phyloP scores from a whole-genome alignment of 2,113 vertebrate genomes.

The Penelope pileata region DNA sequence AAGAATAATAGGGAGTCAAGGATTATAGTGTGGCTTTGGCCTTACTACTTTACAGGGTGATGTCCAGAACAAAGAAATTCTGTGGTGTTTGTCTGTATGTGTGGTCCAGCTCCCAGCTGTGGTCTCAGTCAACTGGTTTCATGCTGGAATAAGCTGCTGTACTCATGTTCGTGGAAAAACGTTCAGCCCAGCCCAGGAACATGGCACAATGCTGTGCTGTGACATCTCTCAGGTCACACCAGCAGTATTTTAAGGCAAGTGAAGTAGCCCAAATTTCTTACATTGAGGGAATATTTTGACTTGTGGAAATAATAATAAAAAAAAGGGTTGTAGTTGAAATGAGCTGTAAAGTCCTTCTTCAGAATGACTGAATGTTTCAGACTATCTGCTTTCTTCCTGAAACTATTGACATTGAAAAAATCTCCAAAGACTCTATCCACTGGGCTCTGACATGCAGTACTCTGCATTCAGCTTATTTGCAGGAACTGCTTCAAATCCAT shows the following conservation, averaged over 20 bases:
- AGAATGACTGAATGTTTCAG: background rate
- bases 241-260: background rate
- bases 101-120: conserved; percentile 29
- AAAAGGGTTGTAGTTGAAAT: background rate
- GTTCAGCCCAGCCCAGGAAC: background rate
- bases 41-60: conserved; percentile 11
- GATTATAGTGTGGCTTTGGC: background rate
- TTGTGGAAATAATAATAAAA: conserved; percentile 11
- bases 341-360: conserved; percentile 20
- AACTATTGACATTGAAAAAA: conserved; percentile 11
- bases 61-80: background rate
- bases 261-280: background rate
- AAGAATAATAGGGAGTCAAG: background rate
- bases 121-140: background rate
- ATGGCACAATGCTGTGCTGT: background rate
- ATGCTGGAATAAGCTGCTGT: background rate
- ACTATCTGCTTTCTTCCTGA: conserved; percentile 39
- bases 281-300: background rate
- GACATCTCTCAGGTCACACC: conserved; percentile 16
- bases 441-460: background rate
- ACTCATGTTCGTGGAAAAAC: conserved; percentile 1
- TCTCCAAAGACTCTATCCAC: background rate
- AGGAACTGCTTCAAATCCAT: background rate
- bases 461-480: background rate
- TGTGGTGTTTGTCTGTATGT: background rate